These are phyloP conservation scores for Nicator chloris DNA, from an alignment of 2,113 vertebrate species.

Conservation along the genomic window DNA sequence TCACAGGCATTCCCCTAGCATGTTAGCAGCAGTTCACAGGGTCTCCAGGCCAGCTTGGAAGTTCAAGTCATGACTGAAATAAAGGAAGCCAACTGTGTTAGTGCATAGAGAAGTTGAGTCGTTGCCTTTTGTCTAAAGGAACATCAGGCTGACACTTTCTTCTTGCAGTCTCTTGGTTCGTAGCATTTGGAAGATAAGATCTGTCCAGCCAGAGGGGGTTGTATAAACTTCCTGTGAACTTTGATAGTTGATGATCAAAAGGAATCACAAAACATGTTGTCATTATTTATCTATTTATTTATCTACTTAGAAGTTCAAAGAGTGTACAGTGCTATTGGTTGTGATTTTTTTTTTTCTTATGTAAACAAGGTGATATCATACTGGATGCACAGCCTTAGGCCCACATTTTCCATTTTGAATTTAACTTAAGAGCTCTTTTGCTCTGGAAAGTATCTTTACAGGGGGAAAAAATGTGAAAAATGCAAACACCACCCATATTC, in stretches of 20 bases:
- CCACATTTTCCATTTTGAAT: background rate
- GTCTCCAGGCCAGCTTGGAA: background rate
- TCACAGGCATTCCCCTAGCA: background rate
- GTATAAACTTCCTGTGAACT: conserved; percentile 48
- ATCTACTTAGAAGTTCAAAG: background rate
- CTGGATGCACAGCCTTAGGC: background rate
- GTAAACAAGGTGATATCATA: background rate
- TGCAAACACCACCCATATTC: background rate
- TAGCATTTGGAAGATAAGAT: conserved; percentile 34
- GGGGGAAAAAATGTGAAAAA: background rate
- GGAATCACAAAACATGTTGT: background rate
- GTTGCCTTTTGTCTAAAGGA: background rate
- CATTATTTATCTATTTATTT: conserved; percentile 26
- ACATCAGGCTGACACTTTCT: background rate
- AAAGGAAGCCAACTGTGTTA: background rate
- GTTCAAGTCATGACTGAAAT: background rate
- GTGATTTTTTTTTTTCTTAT: background rate
- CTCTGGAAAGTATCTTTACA: background rate
- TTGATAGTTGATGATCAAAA: conserved; percentile 28
- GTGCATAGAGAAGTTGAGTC: background rate
- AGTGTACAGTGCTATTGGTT: background rate
- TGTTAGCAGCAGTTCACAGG: background rate
- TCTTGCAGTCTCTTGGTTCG: background rate
- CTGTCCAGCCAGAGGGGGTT: background rate
- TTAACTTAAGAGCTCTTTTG: background rate